phyloP scores from a whole-genome alignment of 2,888 invertebrate genomes.

The Lordiphosa andalusiaca region DNA sequence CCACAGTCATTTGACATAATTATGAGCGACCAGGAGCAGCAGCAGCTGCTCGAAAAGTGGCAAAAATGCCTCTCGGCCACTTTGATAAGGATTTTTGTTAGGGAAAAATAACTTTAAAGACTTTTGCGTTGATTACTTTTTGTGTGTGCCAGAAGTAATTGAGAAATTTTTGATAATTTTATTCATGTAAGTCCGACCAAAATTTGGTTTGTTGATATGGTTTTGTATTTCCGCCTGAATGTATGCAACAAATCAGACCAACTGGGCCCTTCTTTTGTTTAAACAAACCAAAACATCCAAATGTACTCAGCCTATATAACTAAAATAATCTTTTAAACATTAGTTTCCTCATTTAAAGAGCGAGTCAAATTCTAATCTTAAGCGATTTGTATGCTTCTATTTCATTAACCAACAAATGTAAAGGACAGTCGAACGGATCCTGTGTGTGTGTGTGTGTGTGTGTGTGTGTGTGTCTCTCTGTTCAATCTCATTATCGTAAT shows the following conservation, averaged over 20 bases:
- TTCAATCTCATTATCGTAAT: conserved; percentile 39
- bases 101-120: too few relatives aligned
- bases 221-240: too few relatives aligned
- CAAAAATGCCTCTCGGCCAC: too few relatives aligned
- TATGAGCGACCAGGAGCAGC: conserved; percentile 26
- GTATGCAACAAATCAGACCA: too few relatives aligned
- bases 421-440: conserved; percentile 1
- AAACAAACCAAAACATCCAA: not conserved
- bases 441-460: not conserved
- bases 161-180: not conserved
- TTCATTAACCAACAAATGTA: conserved; percentile 4
- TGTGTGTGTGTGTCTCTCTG: conserved; percentile 13
- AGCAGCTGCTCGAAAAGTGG: not conserved
- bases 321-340: too few relatives aligned
- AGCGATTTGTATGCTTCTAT: not conserved
- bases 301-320: too few relatives aligned
- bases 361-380: too few relatives aligned
- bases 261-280: too few relatives aligned
- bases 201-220: not conserved
- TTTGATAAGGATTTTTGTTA: too few relatives aligned
- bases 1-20: conserved; percentile 46
- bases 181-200: not conserved
- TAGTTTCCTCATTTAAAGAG: too few relatives aligned
- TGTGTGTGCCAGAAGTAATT: not conserved
- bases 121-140: too few relatives aligned